Base-by-base conservation (phyloP, 2,888 invertebrate genomes). In the Notodonta ziczac region DNA sequence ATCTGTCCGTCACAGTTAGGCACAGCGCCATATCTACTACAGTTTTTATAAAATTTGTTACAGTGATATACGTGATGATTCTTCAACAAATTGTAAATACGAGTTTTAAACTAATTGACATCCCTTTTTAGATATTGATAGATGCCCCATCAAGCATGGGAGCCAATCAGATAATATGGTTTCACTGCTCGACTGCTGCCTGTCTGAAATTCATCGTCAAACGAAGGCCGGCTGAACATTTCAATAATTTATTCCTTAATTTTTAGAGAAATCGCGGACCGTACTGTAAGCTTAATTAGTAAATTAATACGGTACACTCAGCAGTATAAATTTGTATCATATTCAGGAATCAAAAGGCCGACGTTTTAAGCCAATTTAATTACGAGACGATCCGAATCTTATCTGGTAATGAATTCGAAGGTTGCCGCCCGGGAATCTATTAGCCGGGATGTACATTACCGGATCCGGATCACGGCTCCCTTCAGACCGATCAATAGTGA, bases 291-390 rank as follows among this genome's bases (percentile, higher is more conserved):
- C 16, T 50, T 50, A 50, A 50, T 50, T 50, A 50, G 16, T 16
- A 16, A 50, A 50, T 50, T 50, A 6, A 16, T 50, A 16, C 14
- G 10, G 50, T 16, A 50, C 50, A 50, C 50, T 10, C 9, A 16
- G 50, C 1, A 16, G 50, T 10, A 9, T 50, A 16, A 52, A 13
- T 52, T 52, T 52, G 32, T 52, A 52, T 52, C 63, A 62, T 32
- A 16, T 50, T 50, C 7, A 7, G 16, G 9, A 50, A 50, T 50
- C 50, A 50, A 50, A 48, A 16, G 62, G 58, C 56, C 65, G 67
- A 65, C 70, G 65, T 68, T 72, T 57, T 59, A 63, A 64, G 51
- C 63, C 58, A 59, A 73, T 75, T 73, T 74, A 66, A 77, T 78
- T 74, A 63, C 59, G 57, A 65, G 61, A 48, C 59, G 66, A 76